Base-by-base conservation (phyloP, 2,113 vertebrate species). In the Gallinago paraguaiae region DNA sequence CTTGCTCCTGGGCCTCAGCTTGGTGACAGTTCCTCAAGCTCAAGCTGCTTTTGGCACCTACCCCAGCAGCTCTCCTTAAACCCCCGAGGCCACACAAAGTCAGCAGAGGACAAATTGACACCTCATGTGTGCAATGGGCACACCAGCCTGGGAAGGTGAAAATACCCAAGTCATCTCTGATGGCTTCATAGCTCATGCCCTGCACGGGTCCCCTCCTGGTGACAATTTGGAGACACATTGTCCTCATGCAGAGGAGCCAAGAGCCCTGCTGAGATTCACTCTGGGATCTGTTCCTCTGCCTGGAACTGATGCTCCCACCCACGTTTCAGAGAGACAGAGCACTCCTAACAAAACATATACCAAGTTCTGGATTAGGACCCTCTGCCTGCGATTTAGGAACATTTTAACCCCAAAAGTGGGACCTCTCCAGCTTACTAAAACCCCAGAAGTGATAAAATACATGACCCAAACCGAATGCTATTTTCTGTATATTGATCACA, bases 71-170 rank as follows among this genome's bases (percentile, higher is more conserved):
- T 61, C 31, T n/a, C 60, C 77, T 18, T 1, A 6, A 23, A 11
- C 4, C 3, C 3, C 3, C 0, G 0, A 11, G 37, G 54, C 37
- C 46, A 18, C 0, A 1, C 23, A 17, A 74, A 24, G 25, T 1
- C 19, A 2, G 30, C 30, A 20, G 69, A 3, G 4, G 24, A 33
- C 19, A 23, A 16, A 27, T 5, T 39, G 37, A 39, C 2, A 2
- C 25, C 65, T 31, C 37, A 8, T 1, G 1, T 0, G 2, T 6
- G 31, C 2, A 6, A 35, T 3, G 27, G 59, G 37, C 30, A 17
- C 17, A 6, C 9, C 31, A 7, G 19, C 7, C 10, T 1, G 2
- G 13, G 39, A 13, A 56, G 20, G 18, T 11, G 65, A 19, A 19
- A 60, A 18, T 2, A 64, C 11, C 13, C 19, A 19, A 8, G 23